Base-by-base conservation (phyloP, 2,888 invertebrate genomes). In the Pseudococcus longispinus region DNA sequence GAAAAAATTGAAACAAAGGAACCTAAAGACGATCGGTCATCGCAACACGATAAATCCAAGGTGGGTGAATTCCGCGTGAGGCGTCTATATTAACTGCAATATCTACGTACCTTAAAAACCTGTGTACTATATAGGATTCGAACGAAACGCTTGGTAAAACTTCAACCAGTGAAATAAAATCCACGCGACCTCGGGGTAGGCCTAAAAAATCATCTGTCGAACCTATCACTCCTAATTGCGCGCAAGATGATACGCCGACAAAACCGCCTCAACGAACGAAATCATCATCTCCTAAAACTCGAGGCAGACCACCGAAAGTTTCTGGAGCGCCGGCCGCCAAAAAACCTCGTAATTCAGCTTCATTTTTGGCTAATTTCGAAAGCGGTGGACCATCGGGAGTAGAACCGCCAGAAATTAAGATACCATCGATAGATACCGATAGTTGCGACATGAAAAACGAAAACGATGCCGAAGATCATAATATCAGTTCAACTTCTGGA, bases 401-500 rank as follows among this genome's bases (percentile, higher is more conserved):
- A 13, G 80, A 65, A 18, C 15, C 60, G 23, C 51, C 65, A n/a
- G 84, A 65, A 18, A 37, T 42, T 4, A 86, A 51, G 13, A 37
- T 51, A 29, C 15, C 55, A 15, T 55, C 37, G 60, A 37, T 32
- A 80, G n/a, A 44, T 29, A 29, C 74, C 1, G 74, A 42, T n/a
- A 20, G 11, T 32, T 6, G n/a, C 9, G 80, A 42, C 13, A 37
- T 80, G 4, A 86, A 80, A 37, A 26, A 20, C 1, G 80, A 80
- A 15, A 86, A 77, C 20, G 86, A 86, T 5, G 55, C 77, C 77
- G 85, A 70, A 51, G 86, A 86, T 32, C 46, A 80, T 37, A 86
- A 86, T 23, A 86, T 86, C 32, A 86, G 80, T 32, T 86, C 86
- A 46, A 86, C 86, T 9, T 86, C 80, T 3, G 80, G 77, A 6